These are phyloP conservation scores for Alauda arvensis DNA, from an alignment of 2,797 vertebrate species.

Conservation along the genomic window DNA sequence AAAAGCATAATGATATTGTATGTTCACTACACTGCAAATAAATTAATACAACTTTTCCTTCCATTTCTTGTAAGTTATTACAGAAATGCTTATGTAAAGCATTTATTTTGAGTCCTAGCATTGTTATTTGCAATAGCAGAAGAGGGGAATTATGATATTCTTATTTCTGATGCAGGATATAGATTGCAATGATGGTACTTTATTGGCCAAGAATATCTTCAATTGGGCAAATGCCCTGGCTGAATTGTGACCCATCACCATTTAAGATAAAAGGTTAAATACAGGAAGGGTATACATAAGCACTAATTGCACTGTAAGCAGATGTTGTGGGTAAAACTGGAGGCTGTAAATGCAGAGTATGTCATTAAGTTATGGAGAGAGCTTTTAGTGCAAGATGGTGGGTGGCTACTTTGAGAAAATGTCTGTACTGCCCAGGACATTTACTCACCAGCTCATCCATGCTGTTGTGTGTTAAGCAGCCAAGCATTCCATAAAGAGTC, in stretches of 20 bases:
- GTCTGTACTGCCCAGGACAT: neutral
- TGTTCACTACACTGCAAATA: conserved; percentile 47
- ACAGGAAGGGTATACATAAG: neutral
- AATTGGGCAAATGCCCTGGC: neutral
- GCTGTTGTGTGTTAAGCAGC: neutral
- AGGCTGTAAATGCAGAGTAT: neutral
- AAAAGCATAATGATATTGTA: conserved; percentile 30
- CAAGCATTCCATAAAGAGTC: neutral
- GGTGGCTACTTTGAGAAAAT: neutral
- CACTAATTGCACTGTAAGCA: neutral
- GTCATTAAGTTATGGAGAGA: neutral
- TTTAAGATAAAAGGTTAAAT: neutral
- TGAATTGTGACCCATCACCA: neutral
- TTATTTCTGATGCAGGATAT: neutral
- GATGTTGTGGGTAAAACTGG: neutral
- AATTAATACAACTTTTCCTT: conserved; percentile 38
- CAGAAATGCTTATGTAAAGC: conserved; percentile 43
- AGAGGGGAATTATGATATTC: neutral
- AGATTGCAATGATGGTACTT: neutral
- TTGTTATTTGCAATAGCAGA: neutral
- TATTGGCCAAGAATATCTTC: neutral
- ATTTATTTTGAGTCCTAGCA: neutral
- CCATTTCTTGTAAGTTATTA: neutral
- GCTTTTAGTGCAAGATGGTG: neutral
- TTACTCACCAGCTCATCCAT: neutral